Evolutionary conservation across 1,140 invertebrate species (phyloP).

Genomic region (Eriocheir sinensis): DNA sequence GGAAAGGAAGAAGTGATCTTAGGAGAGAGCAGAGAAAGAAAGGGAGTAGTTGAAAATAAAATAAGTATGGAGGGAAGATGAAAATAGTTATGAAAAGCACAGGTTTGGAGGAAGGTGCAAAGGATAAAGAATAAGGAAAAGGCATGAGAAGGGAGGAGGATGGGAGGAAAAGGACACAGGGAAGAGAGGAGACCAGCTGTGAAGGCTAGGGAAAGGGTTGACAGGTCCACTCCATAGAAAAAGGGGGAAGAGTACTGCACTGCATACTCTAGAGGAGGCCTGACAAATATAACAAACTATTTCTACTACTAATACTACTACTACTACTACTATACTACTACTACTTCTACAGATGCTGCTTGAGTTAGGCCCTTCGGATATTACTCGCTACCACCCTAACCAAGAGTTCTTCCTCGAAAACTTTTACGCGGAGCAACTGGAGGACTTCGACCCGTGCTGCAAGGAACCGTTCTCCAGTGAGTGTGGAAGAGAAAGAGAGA

Average conservation of each 20-base stretch:
- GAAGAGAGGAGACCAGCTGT: background rate
- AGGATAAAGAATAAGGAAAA: background rate
- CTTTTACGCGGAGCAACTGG: constrained; percentile 66
- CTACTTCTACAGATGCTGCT: constrained; percentile 44
- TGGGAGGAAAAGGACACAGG: background rate
- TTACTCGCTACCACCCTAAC: constrained; percentile 74
- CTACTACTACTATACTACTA: background rate
- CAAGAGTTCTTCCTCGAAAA: constrained; percentile 79
- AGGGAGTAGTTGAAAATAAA: background rate
- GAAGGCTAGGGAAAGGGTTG: background rate
- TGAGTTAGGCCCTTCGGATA: constrained; percentile 37
- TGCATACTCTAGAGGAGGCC: background rate
- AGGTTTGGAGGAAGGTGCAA: background rate
- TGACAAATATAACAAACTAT: background rate
- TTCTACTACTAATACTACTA: background rate
- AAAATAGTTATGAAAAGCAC: background rate
- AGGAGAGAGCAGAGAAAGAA: too few species aligned
- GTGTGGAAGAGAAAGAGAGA: background rate
- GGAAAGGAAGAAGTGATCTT: background rate
- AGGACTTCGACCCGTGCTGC: constrained; percentile 75
- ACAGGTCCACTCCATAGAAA: background rate
- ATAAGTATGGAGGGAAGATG: background rate
- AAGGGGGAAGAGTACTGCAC: background rate
- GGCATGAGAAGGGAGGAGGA: background rate
- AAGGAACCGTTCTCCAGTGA: constrained; percentile 76